Evolutionary conservation across 2,797 vertebrate species (phyloP), one percentile per base, ranked within the genome.

Genomic region (Dendrocincla fuliginosa): DNA sequence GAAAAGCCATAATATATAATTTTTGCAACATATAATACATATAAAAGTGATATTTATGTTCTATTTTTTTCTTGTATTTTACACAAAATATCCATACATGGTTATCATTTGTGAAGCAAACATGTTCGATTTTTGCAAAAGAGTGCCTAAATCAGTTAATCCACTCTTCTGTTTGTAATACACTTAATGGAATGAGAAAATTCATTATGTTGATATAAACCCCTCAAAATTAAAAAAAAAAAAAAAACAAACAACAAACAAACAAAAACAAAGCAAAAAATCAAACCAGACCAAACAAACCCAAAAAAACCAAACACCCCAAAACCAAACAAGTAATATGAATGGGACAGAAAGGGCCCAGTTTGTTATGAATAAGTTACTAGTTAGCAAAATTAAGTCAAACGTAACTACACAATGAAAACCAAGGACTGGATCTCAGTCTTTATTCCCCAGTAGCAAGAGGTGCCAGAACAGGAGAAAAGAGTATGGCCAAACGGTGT

Each of bases 401-500:
- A 59, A 44, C 9, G 1, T 57, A 63, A 78, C 25, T 3, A 5
- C 17, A n/a, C 11, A 52, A n/a, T 30, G 3, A 9, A 68, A 56
- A 42, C 0, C 10, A 32, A 78, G 64, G 10, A 11, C 17, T 35
- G 13, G 2, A 37, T 55, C 14, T 44, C 32, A 75, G 13, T 32
- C 7, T 71, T 86, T 49, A 49, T 6, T 56, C 7, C 8, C 10
- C 35, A 11, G 27, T 19, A 73, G 22, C 5, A 50, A 47, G 3
- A 55, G 5, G 23, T 42, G 9, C 20, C 19, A 57, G 28, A 89
- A 52, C 6, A 53, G 6, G 8, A 28, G 19, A 47, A 82, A 79
- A 82, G 0, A 52, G 1, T 10, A 33, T 2, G 6, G 4, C 3
- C 16, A 69, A 85, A 59, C 1, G 4, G 59, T 35, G 27, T 39